These are phyloP conservation scores for Melikaiella ostensackeni DNA, from an alignment of 2,888 invertebrate genomes.

Conservation along the genomic window DNA sequence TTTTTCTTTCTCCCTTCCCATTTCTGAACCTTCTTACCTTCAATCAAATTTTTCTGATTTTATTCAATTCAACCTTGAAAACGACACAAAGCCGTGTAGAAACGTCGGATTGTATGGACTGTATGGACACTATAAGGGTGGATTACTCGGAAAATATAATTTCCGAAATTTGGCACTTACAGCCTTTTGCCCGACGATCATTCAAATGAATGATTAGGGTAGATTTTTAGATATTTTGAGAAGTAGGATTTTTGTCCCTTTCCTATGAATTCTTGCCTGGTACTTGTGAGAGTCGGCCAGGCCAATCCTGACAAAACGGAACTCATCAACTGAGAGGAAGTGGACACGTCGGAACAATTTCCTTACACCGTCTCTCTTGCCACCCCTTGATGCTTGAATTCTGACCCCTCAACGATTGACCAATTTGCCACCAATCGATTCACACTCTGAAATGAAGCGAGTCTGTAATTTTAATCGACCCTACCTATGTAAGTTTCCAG, in stretches of 20 bases:
- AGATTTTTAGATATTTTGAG: not conserved
- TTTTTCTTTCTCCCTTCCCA: too few relatives aligned
- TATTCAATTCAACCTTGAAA: too few relatives aligned
- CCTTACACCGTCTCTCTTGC: slow-evolving; percentile 68
- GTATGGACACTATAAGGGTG: too few relatives aligned
- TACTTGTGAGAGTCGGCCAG: slow-evolving; percentile 48
- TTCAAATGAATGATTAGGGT: not conserved
- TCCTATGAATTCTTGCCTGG: slow-evolving; percentile 9
- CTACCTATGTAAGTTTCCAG: slow-evolving; percentile 25
- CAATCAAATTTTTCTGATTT: too few relatives aligned
- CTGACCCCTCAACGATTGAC: slow-evolving; percentile 73
- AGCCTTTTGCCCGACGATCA: too few relatives aligned
- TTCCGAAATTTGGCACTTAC: too few relatives aligned
- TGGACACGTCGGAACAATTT: slow-evolving; percentile 77
- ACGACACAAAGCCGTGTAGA: too few relatives aligned
- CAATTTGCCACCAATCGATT: slow-evolving; percentile 70
- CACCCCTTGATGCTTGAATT: slow-evolving; percentile 57
- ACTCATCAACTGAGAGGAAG: slow-evolving; percentile 76
- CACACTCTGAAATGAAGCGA: slow-evolving; percentile 51
- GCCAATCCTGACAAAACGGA: slow-evolving; percentile 66
- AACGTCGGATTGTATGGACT: too few relatives aligned
- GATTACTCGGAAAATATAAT: too few relatives aligned
- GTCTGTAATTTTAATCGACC: slow-evolving; percentile 44
- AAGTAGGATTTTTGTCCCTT: not conserved
- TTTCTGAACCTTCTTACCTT: too few relatives aligned